Evolutionary conservation across 2,113 vertebrate species (phyloP), one percentile per base, ranked within the genome.

Genomic region (Arvicanthis niloticus): DNA sequence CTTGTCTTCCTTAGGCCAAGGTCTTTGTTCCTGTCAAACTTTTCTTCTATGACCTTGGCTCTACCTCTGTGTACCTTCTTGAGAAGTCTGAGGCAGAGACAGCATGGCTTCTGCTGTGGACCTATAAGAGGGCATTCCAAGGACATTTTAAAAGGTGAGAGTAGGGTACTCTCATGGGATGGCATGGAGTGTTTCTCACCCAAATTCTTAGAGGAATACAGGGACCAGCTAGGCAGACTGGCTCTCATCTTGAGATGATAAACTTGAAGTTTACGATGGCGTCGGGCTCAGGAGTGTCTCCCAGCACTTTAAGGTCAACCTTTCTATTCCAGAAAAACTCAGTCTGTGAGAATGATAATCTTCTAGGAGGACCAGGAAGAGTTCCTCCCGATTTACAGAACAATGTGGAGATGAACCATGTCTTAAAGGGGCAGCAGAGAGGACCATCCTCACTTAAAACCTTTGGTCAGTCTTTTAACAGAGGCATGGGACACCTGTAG

Each of bases 401-500:
- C 3, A 53, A 4, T 3, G 90, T 42, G 42, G 56, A 67, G 70
- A 58, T 7, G 65, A 84, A 89, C 6, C 42, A 51, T 60, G 87
- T 84, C 40, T 80, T 62, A 65, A 68, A 65, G 11, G 34, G 67
- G 53, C 26, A 94, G 4, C 16, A 58, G 89, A 84, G 12, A 17
- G 13, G 53, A 10, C 22, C 37, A 84, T 2, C 42, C 2, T 21
- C 19, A 51, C 56, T 34, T 48, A 58, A 56, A 68, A 13, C 21
- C 89, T 67, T 76, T 89, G 56, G 51, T 67, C 73, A 62, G 76
- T 94, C 85, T 75, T 89, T 94, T 24, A 48, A 86, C 72, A 89
- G 37, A 37, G 4, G 37, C 31, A n/a, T 81, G 51, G 91, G 89
- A 91, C 77, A 88, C 13, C 31, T 70, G 29, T 22, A 22, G 26